These are phyloP conservation scores for Montifringilla adamsi DNA, from an alignment of 2,113 vertebrate genomes.

Conservation along the genomic window DNA sequence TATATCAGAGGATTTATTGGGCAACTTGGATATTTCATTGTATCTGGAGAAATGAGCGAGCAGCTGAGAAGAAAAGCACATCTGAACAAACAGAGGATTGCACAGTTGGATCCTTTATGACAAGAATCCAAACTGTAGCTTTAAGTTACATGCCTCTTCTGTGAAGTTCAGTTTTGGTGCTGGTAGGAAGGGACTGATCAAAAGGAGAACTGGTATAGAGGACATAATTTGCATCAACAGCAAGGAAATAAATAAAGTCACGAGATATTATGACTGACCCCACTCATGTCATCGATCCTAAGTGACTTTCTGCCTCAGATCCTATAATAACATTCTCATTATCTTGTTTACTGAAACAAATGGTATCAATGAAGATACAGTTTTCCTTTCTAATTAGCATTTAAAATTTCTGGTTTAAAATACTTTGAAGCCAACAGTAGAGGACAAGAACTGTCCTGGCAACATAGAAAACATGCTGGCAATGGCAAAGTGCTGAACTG, in stretches of 20 bases:
- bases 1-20: background rate
- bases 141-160: background rate
- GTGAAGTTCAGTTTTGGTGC: background rate
- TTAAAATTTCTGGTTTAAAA: background rate
- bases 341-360: background rate
- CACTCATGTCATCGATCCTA: background rate
- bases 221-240: background rate
- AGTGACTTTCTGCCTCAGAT: background rate
- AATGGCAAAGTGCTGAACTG: background rate
- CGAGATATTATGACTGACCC: background rate
- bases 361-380: background rate
- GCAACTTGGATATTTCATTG: background rate
- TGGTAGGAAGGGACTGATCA: background rate
- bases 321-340: background rate
- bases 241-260: background rate
- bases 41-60: background rate
- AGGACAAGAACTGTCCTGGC: background rate
- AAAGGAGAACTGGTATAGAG: background rate
- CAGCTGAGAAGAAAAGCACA: background rate
- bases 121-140: background rate
- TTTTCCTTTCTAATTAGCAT: background rate
- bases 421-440: background rate
- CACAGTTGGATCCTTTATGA: background rate
- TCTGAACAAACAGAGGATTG: background rate
- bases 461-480: background rate